Evolutionary conservation across 2,888 invertebrate genomes (phyloP), one percentile per base, ranked within the genome.

Genomic region (Psococerastis gibbosa): DNA sequence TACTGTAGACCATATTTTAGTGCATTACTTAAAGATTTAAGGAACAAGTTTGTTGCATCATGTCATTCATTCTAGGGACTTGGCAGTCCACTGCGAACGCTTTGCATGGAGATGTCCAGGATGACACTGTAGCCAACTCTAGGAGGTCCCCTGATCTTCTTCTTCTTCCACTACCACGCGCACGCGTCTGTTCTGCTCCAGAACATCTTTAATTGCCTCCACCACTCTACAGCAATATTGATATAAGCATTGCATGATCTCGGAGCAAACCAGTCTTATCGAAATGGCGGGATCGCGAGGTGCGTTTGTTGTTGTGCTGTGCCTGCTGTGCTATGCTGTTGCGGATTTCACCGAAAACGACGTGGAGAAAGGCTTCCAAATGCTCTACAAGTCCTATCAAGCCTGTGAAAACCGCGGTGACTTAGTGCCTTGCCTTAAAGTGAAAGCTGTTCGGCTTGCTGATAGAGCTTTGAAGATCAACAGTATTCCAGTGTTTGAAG

Each of bases 351-450:
- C 3, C 3, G 38, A 38, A 18, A 38, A 20, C 22, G 38, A 38
- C n/a, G 6, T 38, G 9, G 3, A 38, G 22, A 15, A 20, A 2
- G 66, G 68, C 46, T 55, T 66, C 50, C 66, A 66, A 56, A 58
- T 71, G 41, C 54, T 71, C 34, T 62, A 66, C 51, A 68, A 65
- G 59, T 64, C 71, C 51, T 71, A 70, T 55, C 64, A 69, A 50
- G 71, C 72, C 55, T 80, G 80, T 57, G 69, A 71, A 50, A 63
- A 65, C 48, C 69, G 71, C 35, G 67, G 71, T 48, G 73, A 78
- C 54, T 64, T 76, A 43, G 60, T 75, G 50, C 75, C 74, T 65
- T 81, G 80, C 56, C 66, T 79, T 51, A 79, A 80, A 60, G 64
- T 78, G 44, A 74, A 78, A 56, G 75, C 75, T 1, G 63, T 74